Evolutionary conservation across 2,113 vertebrate species (phyloP).

Genomic region (Columbina picui): DNA sequence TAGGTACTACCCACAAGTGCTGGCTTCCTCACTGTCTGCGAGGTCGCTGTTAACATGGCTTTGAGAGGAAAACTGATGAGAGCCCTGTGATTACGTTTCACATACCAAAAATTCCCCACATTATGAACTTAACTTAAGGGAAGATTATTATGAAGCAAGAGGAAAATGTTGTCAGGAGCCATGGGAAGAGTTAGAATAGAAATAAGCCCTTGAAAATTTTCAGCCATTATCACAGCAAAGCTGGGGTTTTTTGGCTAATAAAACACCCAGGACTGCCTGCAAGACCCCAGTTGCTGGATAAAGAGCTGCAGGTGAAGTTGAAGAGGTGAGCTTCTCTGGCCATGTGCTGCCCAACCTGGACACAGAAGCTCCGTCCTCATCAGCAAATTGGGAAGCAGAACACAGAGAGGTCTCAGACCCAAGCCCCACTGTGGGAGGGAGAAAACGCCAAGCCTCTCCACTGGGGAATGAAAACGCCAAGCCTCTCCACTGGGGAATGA

Average conservation of each 20-base stretch:
- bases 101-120: fast-evolving
- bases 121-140: background rate
- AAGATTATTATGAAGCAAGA: background rate
- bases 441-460: too few species aligned
- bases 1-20: background rate
- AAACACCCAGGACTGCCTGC: background rate
- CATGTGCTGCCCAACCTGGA: background rate
- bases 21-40: background rate
- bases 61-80: background rate
- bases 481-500: too few species aligned
- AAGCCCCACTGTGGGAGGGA: fast-evolving
- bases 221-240: background rate
- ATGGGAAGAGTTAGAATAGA: background rate
- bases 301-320: background rate
- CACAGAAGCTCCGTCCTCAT: background rate
- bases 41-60: background rate
- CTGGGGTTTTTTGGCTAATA: background rate
- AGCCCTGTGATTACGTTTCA: background rate
- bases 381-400: background rate
- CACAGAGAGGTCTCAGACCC: background rate
- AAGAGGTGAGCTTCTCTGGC: background rate
- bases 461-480: too few species aligned
- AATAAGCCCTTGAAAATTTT: background rate
- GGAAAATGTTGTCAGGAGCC: background rate
- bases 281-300: background rate